phyloP scores from a whole-genome alignment of 2,888 invertebrate genomes.

The Limenitis camilla region DNA sequence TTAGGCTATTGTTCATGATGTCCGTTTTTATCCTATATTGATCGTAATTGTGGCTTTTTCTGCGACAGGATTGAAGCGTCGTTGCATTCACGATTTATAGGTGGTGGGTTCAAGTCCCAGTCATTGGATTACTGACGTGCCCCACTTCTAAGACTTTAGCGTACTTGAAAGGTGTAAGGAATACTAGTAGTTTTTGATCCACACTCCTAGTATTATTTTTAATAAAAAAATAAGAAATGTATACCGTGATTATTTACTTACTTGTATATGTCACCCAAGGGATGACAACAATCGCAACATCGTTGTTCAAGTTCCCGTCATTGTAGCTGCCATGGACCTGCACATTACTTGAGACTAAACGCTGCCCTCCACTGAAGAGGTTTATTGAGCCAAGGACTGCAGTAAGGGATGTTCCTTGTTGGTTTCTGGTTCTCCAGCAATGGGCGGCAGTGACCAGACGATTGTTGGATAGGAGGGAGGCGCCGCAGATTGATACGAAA shows the following conservation, averaged over 20 bases:
- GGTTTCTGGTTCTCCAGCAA: constrained; percentile 37
- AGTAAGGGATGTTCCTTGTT: constrained; percentile 13
- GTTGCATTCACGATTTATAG: too few relatives aligned
- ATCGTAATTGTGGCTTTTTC: too few relatives aligned
- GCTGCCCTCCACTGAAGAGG: constrained; percentile 20
- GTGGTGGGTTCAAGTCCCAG: too few relatives aligned
- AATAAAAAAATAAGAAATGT: too few relatives aligned
- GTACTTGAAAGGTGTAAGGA: too few relatives aligned
- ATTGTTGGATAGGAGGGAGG: constrained; percentile 38
- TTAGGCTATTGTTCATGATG: too few relatives aligned
- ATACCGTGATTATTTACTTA: constrained; percentile 22
- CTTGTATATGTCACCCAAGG: constrained; percentile 14
- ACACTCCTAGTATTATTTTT: too few relatives aligned
- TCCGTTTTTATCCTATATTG: too few relatives aligned
- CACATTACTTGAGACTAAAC: constrained; percentile 16
- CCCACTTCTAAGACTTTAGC: too few relatives aligned
- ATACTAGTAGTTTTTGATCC: too few relatives aligned
- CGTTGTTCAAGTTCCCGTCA: constrained; percentile 12
- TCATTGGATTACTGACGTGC: too few relatives aligned
- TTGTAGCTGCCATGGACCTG: constrained; percentile 6
- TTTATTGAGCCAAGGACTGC: constrained; percentile 20
- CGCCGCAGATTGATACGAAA: constrained; percentile 34
- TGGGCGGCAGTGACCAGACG: constrained; percentile 36
- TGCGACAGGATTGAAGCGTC: too few relatives aligned
- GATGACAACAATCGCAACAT: constrained; percentile 34